phyloP scores from a whole-genome alignment of 1,140 invertebrate species.

The Lanistes nyassanus region DNA sequence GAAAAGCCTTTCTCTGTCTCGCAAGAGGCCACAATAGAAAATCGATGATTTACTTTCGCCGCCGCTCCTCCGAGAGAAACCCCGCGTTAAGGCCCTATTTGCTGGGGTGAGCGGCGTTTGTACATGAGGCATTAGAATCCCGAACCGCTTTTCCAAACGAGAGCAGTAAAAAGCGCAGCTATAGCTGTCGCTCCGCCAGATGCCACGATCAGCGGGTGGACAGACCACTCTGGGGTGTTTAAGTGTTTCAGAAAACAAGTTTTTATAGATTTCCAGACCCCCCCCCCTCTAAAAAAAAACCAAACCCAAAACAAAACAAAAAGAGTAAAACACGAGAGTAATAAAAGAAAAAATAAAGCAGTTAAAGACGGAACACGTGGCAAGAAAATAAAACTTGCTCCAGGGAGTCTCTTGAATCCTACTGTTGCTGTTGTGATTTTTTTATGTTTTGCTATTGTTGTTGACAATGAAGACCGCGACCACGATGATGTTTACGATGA shows the following conservation, averaged over 20 bases:
- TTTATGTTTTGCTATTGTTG: neutral
- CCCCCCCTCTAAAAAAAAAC: neutral
- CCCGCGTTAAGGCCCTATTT: too few relatives aligned
- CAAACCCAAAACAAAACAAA: neutral
- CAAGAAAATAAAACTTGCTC: neutral
- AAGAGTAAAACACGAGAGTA: neutral
- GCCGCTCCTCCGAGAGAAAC: too few relatives aligned
- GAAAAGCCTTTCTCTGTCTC: slow-evolving; percentile 6
- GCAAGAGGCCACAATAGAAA: neutral
- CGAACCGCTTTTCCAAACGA: neutral
- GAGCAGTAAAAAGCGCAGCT: too few relatives aligned
- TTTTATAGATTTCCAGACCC: too few relatives aligned
- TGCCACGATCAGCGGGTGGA: too few relatives aligned
- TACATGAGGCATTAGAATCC: neutral
- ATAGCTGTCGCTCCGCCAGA: too few relatives aligned
- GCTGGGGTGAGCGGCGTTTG: too few relatives aligned
- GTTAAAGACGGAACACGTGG: neutral
- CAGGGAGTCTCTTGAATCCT: too few relatives aligned
- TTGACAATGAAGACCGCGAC: neutral
- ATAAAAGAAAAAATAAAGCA: neutral
- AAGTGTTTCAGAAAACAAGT: too few relatives aligned
- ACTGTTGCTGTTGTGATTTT: too few relatives aligned
- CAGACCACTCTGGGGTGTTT: too few relatives aligned
- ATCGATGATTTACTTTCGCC: slow-evolving; percentile 3
- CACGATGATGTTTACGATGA: neutral